Conservation (phyloP, 2,888 invertebrate genomes). For the Hyalella azteca region DNA sequence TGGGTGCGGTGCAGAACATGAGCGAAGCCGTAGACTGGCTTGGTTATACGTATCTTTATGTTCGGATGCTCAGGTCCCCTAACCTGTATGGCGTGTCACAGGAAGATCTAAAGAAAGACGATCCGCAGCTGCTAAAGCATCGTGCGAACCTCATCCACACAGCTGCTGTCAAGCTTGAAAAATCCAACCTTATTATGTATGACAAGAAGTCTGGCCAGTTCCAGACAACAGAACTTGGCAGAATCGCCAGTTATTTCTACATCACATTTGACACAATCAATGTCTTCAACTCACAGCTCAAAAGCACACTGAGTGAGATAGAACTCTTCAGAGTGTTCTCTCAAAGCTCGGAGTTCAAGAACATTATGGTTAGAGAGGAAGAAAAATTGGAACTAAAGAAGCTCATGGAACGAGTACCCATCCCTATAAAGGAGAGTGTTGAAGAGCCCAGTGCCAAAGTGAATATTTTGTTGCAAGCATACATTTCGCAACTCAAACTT, state of each 20-base stretch:
- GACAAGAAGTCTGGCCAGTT: slow-evolving; percentile 90
- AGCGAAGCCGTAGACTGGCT: slow-evolving; percentile 91
- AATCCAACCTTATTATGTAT: slow-evolving; percentile 93
- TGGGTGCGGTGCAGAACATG: slow-evolving; percentile 91
- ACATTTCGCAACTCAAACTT: slow-evolving; percentile 95
- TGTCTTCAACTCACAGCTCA: slow-evolving; percentile 93
- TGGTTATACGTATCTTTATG: slow-evolving; percentile 95
- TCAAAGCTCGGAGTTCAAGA: slow-evolving; percentile 92
- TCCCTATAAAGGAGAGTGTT: slow-evolving; percentile 97
- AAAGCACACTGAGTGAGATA: slow-evolving; percentile 95
- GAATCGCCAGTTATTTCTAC: slow-evolving; percentile 98
- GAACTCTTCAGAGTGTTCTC: slow-evolving; percentile 98
- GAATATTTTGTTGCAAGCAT: slow-evolving; percentile 93
- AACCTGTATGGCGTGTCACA: slow-evolving; percentile 80
- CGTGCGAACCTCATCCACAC: slow-evolving; percentile 95
- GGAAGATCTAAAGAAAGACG: slow-evolving; percentile 75
- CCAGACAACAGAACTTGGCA: slow-evolving; percentile 69
- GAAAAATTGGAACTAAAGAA: slow-evolving; percentile 97
- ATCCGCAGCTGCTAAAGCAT: slow-evolving; percentile 84
- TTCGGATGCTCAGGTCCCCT: slow-evolving; percentile 87
- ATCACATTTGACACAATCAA: slow-evolving; percentile 96
- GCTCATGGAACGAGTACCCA: slow-evolving; percentile 93
- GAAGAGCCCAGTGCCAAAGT: slow-evolving; percentile 98
- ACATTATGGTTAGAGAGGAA: slow-evolving; percentile 91
- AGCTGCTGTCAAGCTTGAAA: slow-evolving; percentile 87